Base-by-base conservation (phyloP, 2,888 invertebrate species). In the Latheticus oryzae region DNA sequence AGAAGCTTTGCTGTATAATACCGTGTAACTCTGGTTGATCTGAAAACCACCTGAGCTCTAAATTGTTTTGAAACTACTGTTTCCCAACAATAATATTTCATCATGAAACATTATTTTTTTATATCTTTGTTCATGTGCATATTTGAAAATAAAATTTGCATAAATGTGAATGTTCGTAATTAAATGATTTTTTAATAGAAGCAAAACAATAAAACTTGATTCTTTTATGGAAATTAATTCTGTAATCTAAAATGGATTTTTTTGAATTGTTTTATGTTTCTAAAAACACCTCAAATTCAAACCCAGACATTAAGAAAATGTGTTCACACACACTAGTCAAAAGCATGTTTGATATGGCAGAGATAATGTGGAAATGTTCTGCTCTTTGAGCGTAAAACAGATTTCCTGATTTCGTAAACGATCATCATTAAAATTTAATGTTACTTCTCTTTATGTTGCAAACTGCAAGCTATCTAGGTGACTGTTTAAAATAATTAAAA, bases 401-500 rank as follows among this genome's bases (percentile, higher is more conserved):
- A 45, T 30, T 45, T 45, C 45, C 32, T 32, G 45, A 45, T 45
- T 45, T 45, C 32, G 45, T 45, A 32, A 45, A 45, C 45, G 42
- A 23, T 38, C 8, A 42, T 42, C 42, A 28, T 42, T 42, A 42
- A 42, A 42, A 42, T 42, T 42, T 42, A 42, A 42, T 42, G 26
- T 17, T 42, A 16, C 15, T 26, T 7, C 28, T 42, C 42, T 26
- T n/a, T n/a, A n/a, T n/a, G 16, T 17, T 28, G 17, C 28, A n/a
- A 28, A 16, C 17, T 28, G 5, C 16, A 8, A 42, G 28, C 42
- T 42, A 42, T 26, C 42, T 28, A 42, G 9, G 16, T 28, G 17
- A 17, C 9, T 26, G 42, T 42, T 42, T 28, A 42, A 42, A 42
- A 28, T 42, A 42, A 28, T 24, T 42, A 28, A 42, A 42, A 42